Evolutionary conservation across 2,888 invertebrate genomes (phyloP), one percentile per base, ranked within the genome.

Genomic region (Seira ritae): DNA sequence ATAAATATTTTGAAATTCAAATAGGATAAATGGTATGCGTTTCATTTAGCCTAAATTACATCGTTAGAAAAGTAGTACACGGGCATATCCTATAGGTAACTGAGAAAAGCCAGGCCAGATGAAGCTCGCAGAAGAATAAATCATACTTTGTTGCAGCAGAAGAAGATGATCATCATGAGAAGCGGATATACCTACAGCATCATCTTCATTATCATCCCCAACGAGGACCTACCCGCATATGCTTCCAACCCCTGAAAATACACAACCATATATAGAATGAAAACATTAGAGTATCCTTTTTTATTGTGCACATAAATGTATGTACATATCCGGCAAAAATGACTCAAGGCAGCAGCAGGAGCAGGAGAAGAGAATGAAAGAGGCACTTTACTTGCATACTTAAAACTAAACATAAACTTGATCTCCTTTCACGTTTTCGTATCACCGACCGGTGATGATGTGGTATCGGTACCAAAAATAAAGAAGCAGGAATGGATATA

Each of bases 381-480:
- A 17, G 12, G 15, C 17, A 2, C 37, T 71, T 55, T 71, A 71
- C 60, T 50, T 70, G 55, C 71, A 23, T 31, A 71, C 60, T 23
- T 60, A 66, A 6, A 23, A 71, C 66, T 68, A 68, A 46, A 66
- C 74, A 66, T 74, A 65, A 74, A 74, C 74, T 74, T 74, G 74
- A 74, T 66, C 66, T 66, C 23, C 50, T 70, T 46, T 23, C 22
- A 17, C n/a, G 22, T 65, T 22, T 67, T 46, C 19, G 24, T 23
- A 12, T 19, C 20, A 69, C 8, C 15, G 55, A 69, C 8, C 15
- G 55, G 17, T 55, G 60, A 71, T 31, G 31, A 8, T 31, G 31
- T 31, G 31, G 31, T 31, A 31, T 31, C 31, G 3, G 31, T 4
- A 31, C 31, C 31, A 31, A 42, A 24, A 71, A 71, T 23, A 71